Base-by-base conservation (phyloP, 2,888 invertebrate genomes). In the Melieria crassipennis region DNA sequence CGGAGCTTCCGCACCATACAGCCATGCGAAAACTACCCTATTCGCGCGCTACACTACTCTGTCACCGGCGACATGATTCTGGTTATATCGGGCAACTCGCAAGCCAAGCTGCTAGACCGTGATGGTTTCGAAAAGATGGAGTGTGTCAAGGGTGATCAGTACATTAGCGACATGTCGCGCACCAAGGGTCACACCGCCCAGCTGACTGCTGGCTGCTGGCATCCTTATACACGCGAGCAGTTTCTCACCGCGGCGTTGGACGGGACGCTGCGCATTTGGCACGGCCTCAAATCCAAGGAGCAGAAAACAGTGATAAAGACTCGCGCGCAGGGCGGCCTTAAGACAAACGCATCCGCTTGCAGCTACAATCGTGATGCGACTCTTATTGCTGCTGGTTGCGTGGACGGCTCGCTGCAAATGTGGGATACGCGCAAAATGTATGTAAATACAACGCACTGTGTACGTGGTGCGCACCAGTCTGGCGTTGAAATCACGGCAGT, bases 151-250 rank as follows among this genome's bases (percentile, higher is more conserved):
- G 99, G 98, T 0, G 97, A 97, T 86, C 96, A 96, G 84, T 99
- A 99, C 81, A 94, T 99, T 30, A 93, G 93, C 0, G 99, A 99
- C 84, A 95, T 97, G 92, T 92, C 94, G 0, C 91, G 90, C 79
- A 98, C 98, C 0, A 97, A 95, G 85, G 99, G 99, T 0, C 99
- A 99, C 85, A 94, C 95, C 0, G 96, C 98, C 0, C 92, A 95
- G 47, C 87, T 99, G 5, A 96, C 96, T 80, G 91, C 92, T 67
- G 95, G 98, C 1, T 92, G 93, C 82, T 99, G 98, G 97, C 96
- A 98, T 88, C 99, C 99, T 0, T 92, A 93, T 76, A 90, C 91
- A 3, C 92, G 92, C 72, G 94, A 96, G 77, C 97, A 99, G 85
- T 99, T 99, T 86, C 88, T 99, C 79, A 99, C 99, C 0, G 94